A percentile compares a stretch with the other conserved stretches of the same genome.
Conservation (phyloP, 1,140 invertebrate species). For the Daktulosphaira vitifoliae region DNA sequence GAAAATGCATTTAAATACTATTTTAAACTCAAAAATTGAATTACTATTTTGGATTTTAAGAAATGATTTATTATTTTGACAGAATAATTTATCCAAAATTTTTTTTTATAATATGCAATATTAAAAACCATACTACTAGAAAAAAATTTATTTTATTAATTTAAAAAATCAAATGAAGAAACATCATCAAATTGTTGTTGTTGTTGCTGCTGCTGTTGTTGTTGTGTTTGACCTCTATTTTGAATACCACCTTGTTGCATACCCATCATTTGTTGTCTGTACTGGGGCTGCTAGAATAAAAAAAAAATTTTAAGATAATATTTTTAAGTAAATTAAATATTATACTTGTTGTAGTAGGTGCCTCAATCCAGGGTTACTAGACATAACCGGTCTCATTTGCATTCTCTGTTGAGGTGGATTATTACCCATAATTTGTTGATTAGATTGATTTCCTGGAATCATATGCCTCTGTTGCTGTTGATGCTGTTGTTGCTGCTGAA, state of each 20-base stretch:
- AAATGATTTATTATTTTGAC: no score
- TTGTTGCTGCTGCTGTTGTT: conserved; percentile 45
- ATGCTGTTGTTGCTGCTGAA: conserved; percentile 38
- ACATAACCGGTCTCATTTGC: conserved; percentile 52
- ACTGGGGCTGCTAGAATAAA: conserved; percentile 45
- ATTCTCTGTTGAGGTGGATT: conserved; percentile 48
- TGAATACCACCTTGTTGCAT: conserved; percentile 45
- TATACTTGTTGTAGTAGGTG: conserved; percentile 59
- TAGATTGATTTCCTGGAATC: conserved; percentile 30
- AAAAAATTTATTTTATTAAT: conserved; percentile 38
- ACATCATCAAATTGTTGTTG: conserved; percentile 49
- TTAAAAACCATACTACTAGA: no score
- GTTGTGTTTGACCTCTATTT: conserved; percentile 40
- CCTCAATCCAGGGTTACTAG: conserved; percentile 53
- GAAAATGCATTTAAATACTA: no score
- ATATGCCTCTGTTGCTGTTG: conserved; percentile 41
- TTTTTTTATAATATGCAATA: no score
- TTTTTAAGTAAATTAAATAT: neutral
- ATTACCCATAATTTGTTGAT: conserved; percentile 42
- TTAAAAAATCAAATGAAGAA: conserved; percentile 46
- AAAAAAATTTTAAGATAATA: conserved; percentile 35
- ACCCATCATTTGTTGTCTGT: conserved; percentile 45
- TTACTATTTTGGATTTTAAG: no score
- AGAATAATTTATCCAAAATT: no score
- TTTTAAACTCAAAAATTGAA: no score